Conservation (phyloP, 1,140 invertebrate genomes). For the Bactericera cockerelli region DNA sequence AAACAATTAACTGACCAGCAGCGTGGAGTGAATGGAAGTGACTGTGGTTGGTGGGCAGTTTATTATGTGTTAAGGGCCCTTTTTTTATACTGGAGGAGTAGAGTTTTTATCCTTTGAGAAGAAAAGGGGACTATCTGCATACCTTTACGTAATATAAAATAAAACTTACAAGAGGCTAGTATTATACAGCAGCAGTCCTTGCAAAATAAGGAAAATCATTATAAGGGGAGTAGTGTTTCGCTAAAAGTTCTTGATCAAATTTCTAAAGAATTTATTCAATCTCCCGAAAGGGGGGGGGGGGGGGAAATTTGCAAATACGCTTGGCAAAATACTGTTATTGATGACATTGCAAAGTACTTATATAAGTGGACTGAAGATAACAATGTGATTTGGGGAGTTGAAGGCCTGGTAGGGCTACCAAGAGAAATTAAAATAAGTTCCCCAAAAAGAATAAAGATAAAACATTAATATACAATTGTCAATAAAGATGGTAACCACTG, state of each 20-base stretch:
- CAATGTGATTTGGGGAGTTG: neutral
- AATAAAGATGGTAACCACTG: constrained; percentile 8
- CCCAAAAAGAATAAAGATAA: neutral
- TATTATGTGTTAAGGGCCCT: constrained; percentile 7
- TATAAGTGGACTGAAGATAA: neutral
- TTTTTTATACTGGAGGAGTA: constrained; percentile 11
- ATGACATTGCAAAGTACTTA: neutral
- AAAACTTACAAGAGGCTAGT: constrained; percentile 1
- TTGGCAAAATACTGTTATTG: neutral
- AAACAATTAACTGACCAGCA: constrained; percentile 4
- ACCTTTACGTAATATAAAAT: constrained; percentile 11
- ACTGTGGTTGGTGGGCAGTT: constrained; percentile 11
- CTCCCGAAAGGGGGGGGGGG: neutral
- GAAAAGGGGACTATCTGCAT: constrained; percentile 3
- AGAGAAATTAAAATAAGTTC: neutral
- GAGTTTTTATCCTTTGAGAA: neutral
- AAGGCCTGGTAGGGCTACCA: neutral
- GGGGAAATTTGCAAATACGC: neutral
- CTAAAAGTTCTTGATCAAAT: neutral
- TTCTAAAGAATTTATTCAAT: neutral
- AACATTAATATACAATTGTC: neutral
- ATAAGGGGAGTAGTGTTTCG: neutral
- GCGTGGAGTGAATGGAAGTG: constrained; percentile 9
- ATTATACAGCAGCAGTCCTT: neutral
- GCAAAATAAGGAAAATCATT: neutral